A percentile compares a stretch with the other conserved stretches of the same genome.
Evolutionary conservation across 2,113 vertebrate species (phyloP).

Genomic region (Mastomys natalensis): DNA sequence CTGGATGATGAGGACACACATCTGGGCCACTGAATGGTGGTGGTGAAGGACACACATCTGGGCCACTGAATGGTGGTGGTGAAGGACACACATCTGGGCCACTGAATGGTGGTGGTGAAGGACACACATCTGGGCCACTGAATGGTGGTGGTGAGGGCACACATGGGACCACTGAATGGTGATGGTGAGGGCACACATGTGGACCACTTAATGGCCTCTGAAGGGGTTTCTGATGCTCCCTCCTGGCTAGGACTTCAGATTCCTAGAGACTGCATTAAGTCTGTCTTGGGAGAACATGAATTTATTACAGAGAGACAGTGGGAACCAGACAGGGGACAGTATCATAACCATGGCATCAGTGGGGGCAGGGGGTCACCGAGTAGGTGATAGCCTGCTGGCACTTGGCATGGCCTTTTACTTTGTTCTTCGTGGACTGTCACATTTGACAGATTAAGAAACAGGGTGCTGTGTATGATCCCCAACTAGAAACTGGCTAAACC

Average conservation of each 20-base stretch:
- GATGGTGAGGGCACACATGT: neutral
- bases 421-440: neutral
- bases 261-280: neutral
- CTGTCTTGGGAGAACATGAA: neutral
- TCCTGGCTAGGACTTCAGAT: neutral
- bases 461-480: neutral
- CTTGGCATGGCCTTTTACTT: neutral
- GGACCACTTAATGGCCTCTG: neutral
- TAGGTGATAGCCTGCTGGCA: neutral
- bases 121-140: neutral
- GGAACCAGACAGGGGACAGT: neutral
- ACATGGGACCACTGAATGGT: neutral
- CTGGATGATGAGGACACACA: neutral
- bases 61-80: no score
- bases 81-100: neutral
- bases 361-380: neutral
- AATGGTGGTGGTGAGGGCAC: neutral
- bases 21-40: neutral
- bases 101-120: neutral
- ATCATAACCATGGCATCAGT: no score
- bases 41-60: neutral
- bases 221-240: neutral
- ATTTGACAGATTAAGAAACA: constrained; percentile 4
- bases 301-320: neutral
- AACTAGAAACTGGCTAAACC: neutral